These are phyloP conservation scores for Harmothoe impar DNA, from an alignment of 2,888 invertebrate species.

Conservation along the genomic window DNA sequence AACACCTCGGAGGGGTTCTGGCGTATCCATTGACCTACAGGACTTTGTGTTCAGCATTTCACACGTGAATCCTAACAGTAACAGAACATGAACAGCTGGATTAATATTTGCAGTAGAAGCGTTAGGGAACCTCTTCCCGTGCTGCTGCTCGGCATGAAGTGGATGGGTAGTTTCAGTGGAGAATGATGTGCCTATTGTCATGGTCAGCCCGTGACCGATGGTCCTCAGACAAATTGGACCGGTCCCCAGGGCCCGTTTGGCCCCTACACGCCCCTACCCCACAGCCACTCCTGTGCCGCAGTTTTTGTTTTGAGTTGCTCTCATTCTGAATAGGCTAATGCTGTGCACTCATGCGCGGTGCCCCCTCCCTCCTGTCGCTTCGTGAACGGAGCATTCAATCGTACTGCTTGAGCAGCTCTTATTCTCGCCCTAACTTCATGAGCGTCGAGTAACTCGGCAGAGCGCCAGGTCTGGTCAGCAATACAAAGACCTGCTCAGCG, in stretches of 20 bases:
- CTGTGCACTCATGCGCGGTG: constrained; percentile 4
- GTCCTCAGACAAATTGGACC: constrained; percentile 57
- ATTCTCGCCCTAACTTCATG: constrained; percentile 43
- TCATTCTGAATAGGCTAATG: constrained; percentile 36
- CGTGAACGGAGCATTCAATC: not conserved
- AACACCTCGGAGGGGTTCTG: too few relatives aligned
- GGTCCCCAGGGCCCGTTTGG: constrained; percentile 31
- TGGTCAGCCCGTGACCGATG: not conserved
- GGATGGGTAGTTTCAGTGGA: not conserved
- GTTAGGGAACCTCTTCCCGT: too few relatives aligned
- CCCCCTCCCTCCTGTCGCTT: not conserved
- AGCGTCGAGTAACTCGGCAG: constrained; percentile 3
- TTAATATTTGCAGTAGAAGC: too few relatives aligned
- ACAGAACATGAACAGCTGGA: too few relatives aligned
- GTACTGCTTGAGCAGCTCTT: not conserved
- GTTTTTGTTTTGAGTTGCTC: constrained; percentile 54
- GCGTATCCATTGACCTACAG: too few relatives aligned
- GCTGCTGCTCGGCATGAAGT: too few relatives aligned
- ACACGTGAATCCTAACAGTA: too few relatives aligned
- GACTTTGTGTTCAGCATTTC: too few relatives aligned
- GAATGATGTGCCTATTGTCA: constrained; percentile 32
- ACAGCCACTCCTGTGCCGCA: not conserved
- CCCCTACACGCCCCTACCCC: not conserved
- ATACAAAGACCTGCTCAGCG: not conserved
- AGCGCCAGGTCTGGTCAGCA: not conserved